These are phyloP conservation scores for Iselma pallidipennis DNA, from an alignment of 2,888 invertebrate species.

Conservation along the genomic window DNA sequence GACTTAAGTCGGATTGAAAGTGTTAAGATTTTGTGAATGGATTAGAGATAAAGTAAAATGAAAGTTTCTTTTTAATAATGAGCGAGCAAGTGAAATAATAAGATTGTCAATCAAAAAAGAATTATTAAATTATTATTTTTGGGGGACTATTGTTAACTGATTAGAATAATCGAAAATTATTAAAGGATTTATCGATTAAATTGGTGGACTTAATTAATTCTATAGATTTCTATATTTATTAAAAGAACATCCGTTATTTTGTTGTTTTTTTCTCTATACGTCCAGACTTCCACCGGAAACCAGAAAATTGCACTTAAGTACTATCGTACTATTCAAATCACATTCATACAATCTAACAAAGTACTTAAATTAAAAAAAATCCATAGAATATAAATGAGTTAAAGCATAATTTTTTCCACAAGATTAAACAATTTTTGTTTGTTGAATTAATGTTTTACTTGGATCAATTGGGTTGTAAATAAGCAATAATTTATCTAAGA, in stretches of 20 bases:
- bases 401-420: no score
- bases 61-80: slow-evolving; percentile 20
- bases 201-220: neutral
- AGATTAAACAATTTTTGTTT: no score
- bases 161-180: no score
- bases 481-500: no score
- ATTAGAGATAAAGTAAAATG: slow-evolving; percentile 10
- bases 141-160: no score
- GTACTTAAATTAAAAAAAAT: no score
- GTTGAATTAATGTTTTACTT: no score
- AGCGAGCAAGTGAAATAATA: slow-evolving; percentile 17
- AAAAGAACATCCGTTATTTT: neutral
- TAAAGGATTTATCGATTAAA: no score
- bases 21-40: slow-evolving; percentile 15
- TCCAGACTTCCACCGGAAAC: neutral
- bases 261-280: neutral
- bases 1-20: neutral
- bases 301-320: neutral
- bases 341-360: no score
- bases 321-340: neutral
- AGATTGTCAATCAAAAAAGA: slow-evolving; percentile 8
- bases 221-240: neutral
- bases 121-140: neutral
- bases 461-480: no score
- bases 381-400: no score